Conservation (phyloP, 2,113 vertebrate genomes). For the Fulica atra region DNA sequence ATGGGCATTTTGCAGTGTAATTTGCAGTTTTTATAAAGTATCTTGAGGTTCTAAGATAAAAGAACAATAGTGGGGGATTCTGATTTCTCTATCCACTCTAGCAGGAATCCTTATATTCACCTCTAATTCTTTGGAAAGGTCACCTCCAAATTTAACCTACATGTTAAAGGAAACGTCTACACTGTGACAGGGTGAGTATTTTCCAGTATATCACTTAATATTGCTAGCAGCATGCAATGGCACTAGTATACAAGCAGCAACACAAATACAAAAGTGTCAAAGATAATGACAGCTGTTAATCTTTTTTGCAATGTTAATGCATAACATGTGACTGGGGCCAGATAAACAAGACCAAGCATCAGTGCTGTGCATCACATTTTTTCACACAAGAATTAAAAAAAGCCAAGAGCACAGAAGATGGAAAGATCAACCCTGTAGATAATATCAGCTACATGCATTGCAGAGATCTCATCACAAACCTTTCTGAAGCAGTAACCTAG, state of each 20-base stretch:
- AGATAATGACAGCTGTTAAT: background rate
- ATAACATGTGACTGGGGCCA: background rate
- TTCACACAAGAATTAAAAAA: background rate
- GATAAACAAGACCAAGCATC: background rate
- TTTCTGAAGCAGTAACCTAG: background rate
- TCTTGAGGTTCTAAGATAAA: background rate
- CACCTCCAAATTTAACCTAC: background rate
- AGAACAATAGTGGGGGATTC: background rate
- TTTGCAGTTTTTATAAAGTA: background rate
- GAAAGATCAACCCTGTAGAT: background rate
- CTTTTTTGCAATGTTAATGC: background rate
- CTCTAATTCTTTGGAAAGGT: background rate
- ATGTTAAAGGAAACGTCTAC: background rate
- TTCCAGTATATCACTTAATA: background rate
- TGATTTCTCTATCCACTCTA: background rate
- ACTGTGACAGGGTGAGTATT: background rate
- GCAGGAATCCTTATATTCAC: background rate
- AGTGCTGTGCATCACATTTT: background rate
- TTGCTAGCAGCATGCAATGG: background rate
- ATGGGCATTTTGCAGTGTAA: background rate
- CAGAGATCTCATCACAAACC: background rate
- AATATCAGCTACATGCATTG: background rate
- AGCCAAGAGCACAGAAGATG: background rate
- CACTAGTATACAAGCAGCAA: fast-evolving
- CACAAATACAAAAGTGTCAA: background rate